Percentiles rank a stretch among this genome's conserved stretches.
Evolutionary conservation across 2,797 vertebrate species (phyloP).

Genomic region (Ciconia nigra): DNA sequence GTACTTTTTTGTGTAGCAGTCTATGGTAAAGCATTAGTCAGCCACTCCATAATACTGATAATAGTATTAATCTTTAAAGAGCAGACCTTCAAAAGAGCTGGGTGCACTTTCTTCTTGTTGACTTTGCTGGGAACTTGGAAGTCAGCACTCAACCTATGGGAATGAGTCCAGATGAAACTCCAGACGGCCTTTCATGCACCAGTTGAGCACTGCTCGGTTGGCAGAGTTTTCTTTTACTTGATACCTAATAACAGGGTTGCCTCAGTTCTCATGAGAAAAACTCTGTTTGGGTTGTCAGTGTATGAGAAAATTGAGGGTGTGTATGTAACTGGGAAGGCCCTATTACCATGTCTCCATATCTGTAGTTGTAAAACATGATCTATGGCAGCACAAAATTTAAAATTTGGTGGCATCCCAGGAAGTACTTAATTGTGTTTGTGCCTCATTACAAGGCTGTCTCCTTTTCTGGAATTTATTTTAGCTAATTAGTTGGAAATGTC

Average conservation of each 20-base stretch:
- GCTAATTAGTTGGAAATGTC: conserved; percentile 75
- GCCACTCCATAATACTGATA: neutral
- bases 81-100: neutral
- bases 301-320: conserved; percentile 24
- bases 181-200: neutral
- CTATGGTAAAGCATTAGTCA: neutral
- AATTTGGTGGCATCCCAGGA: conserved; percentile 42
- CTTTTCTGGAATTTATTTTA: conserved; percentile 67
- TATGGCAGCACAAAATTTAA: neutral
- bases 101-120: neutral
- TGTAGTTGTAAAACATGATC: conserved; percentile 7
- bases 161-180: neutral
- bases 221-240: neutral
- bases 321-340: neutral
- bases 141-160: neutral
- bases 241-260: neutral
- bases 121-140: neutral
- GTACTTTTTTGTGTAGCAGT: neutral
- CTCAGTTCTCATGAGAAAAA: conserved; percentile 31
- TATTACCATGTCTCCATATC: conserved; percentile 17
- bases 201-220: neutral
- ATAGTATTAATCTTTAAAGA: conserved; percentile 5
- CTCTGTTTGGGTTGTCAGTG: neutral
- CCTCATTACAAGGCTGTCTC: conserved; percentile 50
- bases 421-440: conserved; percentile 43